Conservation (phyloP, 2,113 vertebrate genomes). For the Ursus arctos region DNA sequence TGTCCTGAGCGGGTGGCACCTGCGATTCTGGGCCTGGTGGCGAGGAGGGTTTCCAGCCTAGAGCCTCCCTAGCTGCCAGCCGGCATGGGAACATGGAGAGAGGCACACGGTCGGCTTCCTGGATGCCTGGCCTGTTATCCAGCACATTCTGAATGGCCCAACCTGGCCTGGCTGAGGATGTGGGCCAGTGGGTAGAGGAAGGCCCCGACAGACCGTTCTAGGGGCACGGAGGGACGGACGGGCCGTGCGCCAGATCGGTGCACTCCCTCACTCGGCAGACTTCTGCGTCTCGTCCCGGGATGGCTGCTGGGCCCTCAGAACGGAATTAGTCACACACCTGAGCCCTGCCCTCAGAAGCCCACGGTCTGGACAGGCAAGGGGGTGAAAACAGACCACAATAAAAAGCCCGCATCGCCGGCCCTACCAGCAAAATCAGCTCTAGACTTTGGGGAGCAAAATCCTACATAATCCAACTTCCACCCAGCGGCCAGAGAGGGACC, state of each 20-base stretch:
- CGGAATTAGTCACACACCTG: background rate
- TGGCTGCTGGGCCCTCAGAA: background rate
- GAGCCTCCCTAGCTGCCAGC: background rate
- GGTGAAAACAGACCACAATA: background rate
- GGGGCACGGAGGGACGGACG: background rate
- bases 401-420: background rate
- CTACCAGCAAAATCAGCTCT: background rate
- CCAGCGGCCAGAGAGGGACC: background rate
- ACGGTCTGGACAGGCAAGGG: background rate
- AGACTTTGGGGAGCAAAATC: background rate
- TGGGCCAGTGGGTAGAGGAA: background rate
- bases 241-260: background rate
- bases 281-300: background rate
- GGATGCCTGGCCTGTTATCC: background rate
- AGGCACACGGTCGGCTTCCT: background rate
- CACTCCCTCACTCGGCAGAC: rapidly evolving
- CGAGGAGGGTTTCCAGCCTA: background rate
- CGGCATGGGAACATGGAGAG: background rate
- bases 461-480: background rate
- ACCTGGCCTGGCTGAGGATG: background rate
- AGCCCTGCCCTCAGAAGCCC: background rate
- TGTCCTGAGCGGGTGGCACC: background rate
- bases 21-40: background rate
- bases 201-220: background rate
- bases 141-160: background rate